Evolutionary conservation across 2,888 invertebrate species (phyloP), one percentile per base, ranked within the genome.

Genomic region (Erannis defoliaria): DNA sequence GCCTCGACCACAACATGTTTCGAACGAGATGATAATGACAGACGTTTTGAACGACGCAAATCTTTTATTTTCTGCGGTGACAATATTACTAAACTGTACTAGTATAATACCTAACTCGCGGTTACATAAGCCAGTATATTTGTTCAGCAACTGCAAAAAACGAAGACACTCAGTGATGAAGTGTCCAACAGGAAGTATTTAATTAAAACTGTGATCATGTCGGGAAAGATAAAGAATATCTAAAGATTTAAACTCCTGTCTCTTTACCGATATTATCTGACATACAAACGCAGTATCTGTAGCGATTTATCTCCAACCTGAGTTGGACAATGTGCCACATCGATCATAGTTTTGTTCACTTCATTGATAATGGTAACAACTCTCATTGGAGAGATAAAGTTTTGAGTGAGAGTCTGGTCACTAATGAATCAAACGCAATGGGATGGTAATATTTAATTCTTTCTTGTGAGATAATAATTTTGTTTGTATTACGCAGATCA

Each of bases 261-360:
- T 76, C 76, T 76, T 75, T 68, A 75, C 60, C 76, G 85, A 86
- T 86, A 77, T 55, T 64, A 88, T 88, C 88, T 77, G 65, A 59
- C 64, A 64, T 74, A 85, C 81, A 84, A 81, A 82, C 74, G 66
- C 79, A 72, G 76, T 82, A 85, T 85, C 84, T 74, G 63, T 83
- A 78, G 81, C 84, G 76, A 85, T 85, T 88, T 85, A 88, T 88
- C 87, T 85, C 69, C 56, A 74, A 82, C 76, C 70, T 78, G 72
- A 79, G 77, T 77, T 67, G 74, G 72, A 68, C 74, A 73, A 72
- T 77, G 72, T 76, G 74, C 62, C 70, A 67, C 88, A 91, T 92
- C 91, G 77, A 90, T 92, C 91, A 91, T 89, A 83, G 88, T 90
- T 89, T 88, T 84, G 84, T 90, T 76, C 78, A 82, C 75, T 85